Evolutionary conservation across 2,113 vertebrate genomes (phyloP), one percentile per base, ranked within the genome.

Genomic region (Austrofundulus limnaeus): DNA sequence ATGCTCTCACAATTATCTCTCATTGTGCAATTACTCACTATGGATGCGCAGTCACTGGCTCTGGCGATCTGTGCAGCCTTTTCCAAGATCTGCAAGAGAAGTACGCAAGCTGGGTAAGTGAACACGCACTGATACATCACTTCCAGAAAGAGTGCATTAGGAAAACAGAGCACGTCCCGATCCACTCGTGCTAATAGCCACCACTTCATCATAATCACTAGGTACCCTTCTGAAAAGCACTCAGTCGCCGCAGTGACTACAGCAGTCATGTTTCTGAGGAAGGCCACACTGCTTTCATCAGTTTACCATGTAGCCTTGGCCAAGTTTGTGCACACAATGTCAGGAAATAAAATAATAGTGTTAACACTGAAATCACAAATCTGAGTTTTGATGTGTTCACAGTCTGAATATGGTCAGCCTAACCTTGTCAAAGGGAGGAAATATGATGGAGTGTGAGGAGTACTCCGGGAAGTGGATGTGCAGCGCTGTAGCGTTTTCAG

Each of bases 371-470:
- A 41, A 11, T 49, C 12, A 64, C 15, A 70, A 11, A 49, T 23
- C 11, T n/a, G 55, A 51, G 15, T 14, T 66, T 23, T 25, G 1
- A 20, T 11, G 5, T n/a, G 28, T 0, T 12, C 45, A 17, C 15
- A 20, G 14, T 24, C 42, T 2, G 24, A 45, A 46, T 46, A 14
- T 10, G 1, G 11, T 24, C n/a, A 53, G 31, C 24, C 82, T 91
- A 88, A 99, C 97, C 94, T 99, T 99, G 91, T 99, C 97, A 37
- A 98, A 99, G 16, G 94, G 94, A 65, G 97, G 97, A 79, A 97
- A 99, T 85, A 94, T 85, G 78, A 96, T 80, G 25, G 95, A 75
- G 6, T 92, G 89, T 11, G 93, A 85, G 3, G 92, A 93, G 85
- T 94, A 97, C n/a, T 97, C 95, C 19, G 92, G 93, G 83, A 98